Evolutionary conservation across 30 jellyfish, hydroid and myxozoan genomes (phyloP).

Genomic region (Hydractinia symbiolongicarpus): DNA sequence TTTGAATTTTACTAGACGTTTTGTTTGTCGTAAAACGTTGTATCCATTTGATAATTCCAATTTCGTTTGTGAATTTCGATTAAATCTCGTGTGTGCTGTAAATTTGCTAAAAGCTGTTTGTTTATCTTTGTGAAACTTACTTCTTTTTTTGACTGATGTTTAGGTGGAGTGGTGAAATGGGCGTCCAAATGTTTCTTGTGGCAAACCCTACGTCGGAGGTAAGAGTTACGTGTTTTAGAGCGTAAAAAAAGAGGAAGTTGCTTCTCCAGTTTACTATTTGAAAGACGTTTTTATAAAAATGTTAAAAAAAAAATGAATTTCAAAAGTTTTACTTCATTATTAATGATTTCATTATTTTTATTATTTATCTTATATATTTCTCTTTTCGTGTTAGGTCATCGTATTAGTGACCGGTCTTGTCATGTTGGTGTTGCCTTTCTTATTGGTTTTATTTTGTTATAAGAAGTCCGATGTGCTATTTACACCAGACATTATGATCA

Average conservation of each 20-base stretch:
- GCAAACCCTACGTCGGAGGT: conserved; percentile 77
- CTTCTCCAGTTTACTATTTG: neutral
- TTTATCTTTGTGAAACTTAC: too few relatives aligned
- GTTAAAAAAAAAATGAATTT: neutral
- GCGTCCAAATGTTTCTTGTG: conserved; percentile 69
- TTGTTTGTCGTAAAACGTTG: too few relatives aligned
- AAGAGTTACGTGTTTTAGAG: neutral
- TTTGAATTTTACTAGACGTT: too few relatives aligned
- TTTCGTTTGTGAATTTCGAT: too few relatives aligned
- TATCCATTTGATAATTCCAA: too few relatives aligned
- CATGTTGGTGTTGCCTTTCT: conserved; percentile 42
- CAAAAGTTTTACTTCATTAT: neutral
- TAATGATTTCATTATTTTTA: neutral
- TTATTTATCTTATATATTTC: neutral
- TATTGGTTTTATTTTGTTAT: conserved; percentile 31
- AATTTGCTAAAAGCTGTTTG: too few relatives aligned
- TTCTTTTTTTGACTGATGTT: neutral
- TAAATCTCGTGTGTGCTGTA: too few relatives aligned
- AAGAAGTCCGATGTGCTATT: conserved; percentile 52
- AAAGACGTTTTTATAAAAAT: neutral
- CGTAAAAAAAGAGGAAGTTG: neutral
- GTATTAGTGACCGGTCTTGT: conserved; percentile 49
- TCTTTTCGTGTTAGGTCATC: conserved; percentile 32
- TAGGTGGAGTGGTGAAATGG: conserved; percentile 95
- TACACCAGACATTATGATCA: conserved; percentile 34